These are phyloP conservation scores for Rhagonycha lutea DNA, from an alignment of 2,888 invertebrate genomes.

Conservation along the genomic window DNA sequence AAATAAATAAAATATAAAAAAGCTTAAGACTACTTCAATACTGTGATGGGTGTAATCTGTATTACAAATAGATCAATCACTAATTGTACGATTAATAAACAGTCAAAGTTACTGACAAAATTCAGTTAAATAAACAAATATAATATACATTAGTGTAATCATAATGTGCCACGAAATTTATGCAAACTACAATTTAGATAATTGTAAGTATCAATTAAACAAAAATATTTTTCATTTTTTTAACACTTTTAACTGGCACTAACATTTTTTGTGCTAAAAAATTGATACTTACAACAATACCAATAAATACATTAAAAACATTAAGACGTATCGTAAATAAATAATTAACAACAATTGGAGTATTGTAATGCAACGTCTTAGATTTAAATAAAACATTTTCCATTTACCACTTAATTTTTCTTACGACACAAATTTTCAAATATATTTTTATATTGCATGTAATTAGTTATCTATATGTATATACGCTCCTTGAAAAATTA, in stretches of 20 bases:
- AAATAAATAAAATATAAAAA: constrained; percentile 31
- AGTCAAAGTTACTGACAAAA: constrained; percentile 18
- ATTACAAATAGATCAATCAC: constrained; percentile 26
- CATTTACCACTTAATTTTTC: neutral
- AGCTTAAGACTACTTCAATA: constrained; percentile 36
- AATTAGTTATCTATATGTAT: neutral
- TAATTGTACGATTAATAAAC: constrained; percentile 23
- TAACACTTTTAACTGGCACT: neutral
- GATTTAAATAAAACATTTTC: neutral
- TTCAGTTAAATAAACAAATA: constrained; percentile 9
- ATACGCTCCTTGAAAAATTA: neutral
- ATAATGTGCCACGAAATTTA: neutral
- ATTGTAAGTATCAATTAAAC: neutral
- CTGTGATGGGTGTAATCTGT: constrained; percentile 36
- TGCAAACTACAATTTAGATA: neutral
- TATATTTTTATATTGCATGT: neutral
- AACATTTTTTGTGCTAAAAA: neutral
- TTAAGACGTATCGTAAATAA: neutral
- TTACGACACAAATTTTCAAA: neutral
- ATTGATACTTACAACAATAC: neutral
- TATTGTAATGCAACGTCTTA: neutral
- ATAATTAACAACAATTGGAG: neutral
- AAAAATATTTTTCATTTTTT: neutral
- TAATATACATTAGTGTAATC: constrained; percentile 3
- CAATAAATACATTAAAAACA: neutral